Percentiles rank a stretch among this genome's conserved stretches.
These are phyloP conservation scores for Catharus ustulatus DNA, from an alignment of 2,797 vertebrate genomes.

Conservation along the genomic window DNA sequence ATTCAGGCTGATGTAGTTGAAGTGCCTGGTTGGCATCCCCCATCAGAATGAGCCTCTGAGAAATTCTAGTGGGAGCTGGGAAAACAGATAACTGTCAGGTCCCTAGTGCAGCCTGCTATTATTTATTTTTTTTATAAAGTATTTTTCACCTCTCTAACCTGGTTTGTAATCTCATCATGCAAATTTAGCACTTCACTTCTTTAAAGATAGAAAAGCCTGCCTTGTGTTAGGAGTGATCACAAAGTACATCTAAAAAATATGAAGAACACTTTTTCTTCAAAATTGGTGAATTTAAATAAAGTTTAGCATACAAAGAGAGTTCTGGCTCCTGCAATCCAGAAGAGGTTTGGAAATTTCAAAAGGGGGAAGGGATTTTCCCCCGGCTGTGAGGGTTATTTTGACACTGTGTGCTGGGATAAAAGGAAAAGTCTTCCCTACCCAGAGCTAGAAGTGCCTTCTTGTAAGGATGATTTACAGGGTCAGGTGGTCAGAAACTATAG, in stretches of 20 bases:
- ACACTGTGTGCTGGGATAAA: not conserved
- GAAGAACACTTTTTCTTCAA: not conserved
- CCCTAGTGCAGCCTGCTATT: not conserved
- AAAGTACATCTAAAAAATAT: not conserved
- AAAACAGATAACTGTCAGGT: not conserved
- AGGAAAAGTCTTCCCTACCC: not conserved
- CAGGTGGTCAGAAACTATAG: not conserved
- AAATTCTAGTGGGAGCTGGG: not conserved
- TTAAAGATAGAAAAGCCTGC: not conserved
- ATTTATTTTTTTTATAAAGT: not conserved
- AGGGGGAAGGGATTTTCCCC: not conserved
- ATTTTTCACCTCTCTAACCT: not conserved
- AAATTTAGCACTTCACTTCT: not conserved
- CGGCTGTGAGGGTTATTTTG: not conserved
- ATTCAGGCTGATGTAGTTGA: not conserved
- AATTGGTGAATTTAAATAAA: not conserved
- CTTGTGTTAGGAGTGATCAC: not conserved
- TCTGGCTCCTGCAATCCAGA: not conserved
- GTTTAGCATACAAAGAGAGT: not conserved
- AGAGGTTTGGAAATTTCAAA: not conserved
- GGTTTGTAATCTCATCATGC: not conserved
- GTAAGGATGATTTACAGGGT: not conserved
- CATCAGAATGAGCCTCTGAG: not conserved
- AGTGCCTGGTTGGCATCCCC: not conserved
- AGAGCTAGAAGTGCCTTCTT: not conserved